A percentile compares a stretch with the other conserved stretches of the same genome.
Evolutionary conservation across 1,140 invertebrate species (phyloP).

Genomic region (Spodoptera frugiperda): DNA sequence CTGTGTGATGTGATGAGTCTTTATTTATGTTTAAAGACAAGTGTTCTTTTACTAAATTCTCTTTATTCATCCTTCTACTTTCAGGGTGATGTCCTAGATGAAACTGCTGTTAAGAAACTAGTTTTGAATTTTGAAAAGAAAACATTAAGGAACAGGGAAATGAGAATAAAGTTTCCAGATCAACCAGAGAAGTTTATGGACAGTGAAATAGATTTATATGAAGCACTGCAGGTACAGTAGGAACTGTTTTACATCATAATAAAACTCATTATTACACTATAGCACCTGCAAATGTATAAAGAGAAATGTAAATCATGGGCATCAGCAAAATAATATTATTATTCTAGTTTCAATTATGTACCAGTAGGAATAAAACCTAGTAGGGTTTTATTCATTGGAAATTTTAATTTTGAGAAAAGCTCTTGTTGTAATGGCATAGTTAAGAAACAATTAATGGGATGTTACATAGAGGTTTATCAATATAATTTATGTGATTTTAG

Average conservation of each 20-base stretch:
- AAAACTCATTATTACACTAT: background rate
- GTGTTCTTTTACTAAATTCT: background rate
- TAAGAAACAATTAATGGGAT: no score
- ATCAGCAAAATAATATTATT: no score
- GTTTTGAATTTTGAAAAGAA: constrained; percentile 97
- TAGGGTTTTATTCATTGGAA: no score
- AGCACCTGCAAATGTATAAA: no score
- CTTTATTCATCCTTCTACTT: constrained; percentile 36
- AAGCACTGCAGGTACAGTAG: constrained; percentile 88
- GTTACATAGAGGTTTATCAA: no score
- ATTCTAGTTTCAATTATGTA: no score
- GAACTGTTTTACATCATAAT: background rate
- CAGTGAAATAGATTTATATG: constrained; percentile 98
- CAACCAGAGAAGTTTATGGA: constrained; percentile 99
- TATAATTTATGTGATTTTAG: constrained; percentile 84
- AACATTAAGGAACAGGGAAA: constrained; percentile 97
- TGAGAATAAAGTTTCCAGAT: constrained; percentile 99
- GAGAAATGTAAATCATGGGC: background rate
- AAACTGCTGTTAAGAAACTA: constrained; percentile 94
- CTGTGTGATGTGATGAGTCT: no score
- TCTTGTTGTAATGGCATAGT: no score
- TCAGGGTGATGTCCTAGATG: constrained; percentile 93
- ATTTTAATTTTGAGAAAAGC: no score
- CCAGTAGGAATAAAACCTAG: no score
- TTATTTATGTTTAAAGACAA: no score